These are phyloP conservation scores for Chelmon rostratus DNA, from an alignment of 2,797 vertebrate genomes.

Conservation along the genomic window DNA sequence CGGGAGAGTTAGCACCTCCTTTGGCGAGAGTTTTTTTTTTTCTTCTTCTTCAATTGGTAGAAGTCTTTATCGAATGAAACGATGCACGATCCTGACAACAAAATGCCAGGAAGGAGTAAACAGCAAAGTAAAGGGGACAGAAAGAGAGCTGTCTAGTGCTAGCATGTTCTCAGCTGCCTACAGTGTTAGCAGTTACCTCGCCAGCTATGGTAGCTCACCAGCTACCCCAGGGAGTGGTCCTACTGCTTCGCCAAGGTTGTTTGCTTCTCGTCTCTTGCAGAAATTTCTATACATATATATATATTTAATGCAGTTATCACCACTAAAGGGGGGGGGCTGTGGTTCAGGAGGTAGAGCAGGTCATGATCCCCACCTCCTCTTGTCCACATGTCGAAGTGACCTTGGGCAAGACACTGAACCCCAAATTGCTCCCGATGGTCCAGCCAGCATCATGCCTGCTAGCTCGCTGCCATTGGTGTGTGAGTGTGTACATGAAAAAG, in stretches of 20 bases:
- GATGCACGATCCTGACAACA: neutral
- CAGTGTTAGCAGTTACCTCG: neutral
- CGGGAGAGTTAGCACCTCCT: neutral
- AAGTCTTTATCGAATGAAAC: neutral
- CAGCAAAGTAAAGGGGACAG: neutral
- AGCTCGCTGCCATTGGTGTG: neutral
- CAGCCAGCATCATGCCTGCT: neutral
- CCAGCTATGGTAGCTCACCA: too few relatives aligned
- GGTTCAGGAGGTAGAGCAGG: neutral
- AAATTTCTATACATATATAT: neutral
- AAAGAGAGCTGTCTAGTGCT: neutral
- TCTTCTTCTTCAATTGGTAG: neutral
- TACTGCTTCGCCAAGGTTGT: neutral
- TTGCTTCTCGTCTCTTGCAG: neutral
- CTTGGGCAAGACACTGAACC: neutral
- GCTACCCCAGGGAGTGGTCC: neutral
- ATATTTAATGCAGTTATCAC: neutral
- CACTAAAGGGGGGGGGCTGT: neutral
- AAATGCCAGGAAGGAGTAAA: neutral
- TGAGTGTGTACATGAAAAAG: neutral
- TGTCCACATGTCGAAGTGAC: neutral
- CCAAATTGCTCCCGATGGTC: neutral
- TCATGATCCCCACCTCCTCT: neutral
- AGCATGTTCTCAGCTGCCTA: neutral
- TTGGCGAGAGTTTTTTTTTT: neutral